A percentile compares a stretch with the other conserved stretches of the same genome.
phyloP scores from a whole-genome alignment of 2,113 vertebrate genomes.

The Hyaena hyaena region DNA sequence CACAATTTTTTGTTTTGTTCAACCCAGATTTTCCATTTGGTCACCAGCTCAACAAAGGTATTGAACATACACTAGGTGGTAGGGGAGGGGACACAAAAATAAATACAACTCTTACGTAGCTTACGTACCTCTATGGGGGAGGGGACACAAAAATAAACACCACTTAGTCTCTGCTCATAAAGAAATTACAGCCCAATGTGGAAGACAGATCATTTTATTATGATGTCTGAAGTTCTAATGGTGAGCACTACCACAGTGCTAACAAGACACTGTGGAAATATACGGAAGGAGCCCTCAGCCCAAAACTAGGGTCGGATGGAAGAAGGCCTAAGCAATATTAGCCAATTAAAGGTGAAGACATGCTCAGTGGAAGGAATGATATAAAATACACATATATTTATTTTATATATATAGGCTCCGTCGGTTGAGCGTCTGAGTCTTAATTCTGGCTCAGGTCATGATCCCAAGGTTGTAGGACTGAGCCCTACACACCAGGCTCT shows the following conservation, averaged over 20 bases:
- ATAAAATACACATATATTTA: not conserved
- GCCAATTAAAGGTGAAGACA: not conserved
- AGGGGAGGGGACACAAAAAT: not conserved
- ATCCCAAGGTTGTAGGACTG: too few relatives aligned
- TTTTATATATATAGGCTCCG: too few relatives aligned
- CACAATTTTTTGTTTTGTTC: not conserved
- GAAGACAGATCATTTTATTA: not conserved
- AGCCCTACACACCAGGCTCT: too few relatives aligned
- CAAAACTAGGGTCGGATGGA: not conserved
- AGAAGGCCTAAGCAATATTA: not conserved
- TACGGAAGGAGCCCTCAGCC: not conserved
- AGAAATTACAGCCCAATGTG: not conserved
- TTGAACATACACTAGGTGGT: not conserved
- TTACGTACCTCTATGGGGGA: too few relatives aligned
- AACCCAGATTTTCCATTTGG: not conserved
- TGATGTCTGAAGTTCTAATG: not conserved
- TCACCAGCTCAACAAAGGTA: not conserved
- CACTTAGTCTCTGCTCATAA: not conserved
- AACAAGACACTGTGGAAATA: not conserved
- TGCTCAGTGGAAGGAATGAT: not conserved
- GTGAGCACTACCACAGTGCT: not conserved
- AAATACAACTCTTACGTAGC: not conserved
- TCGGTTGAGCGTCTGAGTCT: too few relatives aligned
- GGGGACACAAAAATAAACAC: not conserved
- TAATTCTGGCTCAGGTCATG: too few relatives aligned